These are phyloP conservation scores for Bujurquina vittata DNA, from an alignment of 2,113 vertebrate genomes.

Conservation along the genomic window DNA sequence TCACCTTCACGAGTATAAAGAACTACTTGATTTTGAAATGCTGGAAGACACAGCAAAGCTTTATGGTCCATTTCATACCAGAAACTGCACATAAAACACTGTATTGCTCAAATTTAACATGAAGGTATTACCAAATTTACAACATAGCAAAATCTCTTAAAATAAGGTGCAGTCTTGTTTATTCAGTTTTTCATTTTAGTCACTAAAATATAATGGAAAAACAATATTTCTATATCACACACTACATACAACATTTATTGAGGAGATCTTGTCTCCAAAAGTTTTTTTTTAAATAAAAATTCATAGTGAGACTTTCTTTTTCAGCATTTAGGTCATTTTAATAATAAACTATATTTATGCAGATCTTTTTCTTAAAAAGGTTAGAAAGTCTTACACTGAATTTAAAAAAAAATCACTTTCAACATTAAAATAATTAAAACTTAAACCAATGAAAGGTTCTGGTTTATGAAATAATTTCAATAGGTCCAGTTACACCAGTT, in stretches of 20 bases:
- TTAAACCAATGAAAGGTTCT: neutral
- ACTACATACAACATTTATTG: neutral
- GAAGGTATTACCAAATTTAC: neutral
- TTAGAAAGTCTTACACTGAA: neutral
- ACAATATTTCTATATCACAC: neutral
- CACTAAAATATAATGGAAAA: neutral
- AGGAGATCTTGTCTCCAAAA: neutral
- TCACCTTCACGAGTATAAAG: neutral
- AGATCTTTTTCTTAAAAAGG: neutral
- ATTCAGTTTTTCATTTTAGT: neutral
- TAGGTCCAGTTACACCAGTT: neutral
- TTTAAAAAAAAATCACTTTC: neutral
- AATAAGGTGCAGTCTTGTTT: neutral
- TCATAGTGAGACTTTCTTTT: neutral
- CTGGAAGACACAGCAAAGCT: neutral
- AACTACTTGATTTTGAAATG: neutral
- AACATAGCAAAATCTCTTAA: neutral
- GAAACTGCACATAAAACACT: neutral
- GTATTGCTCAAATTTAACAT: neutral
- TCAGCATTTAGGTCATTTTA: neutral
- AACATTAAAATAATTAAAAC: neutral
- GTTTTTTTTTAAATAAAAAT: neutral
- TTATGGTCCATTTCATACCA: neutral
- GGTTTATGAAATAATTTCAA: neutral
- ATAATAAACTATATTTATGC: neutral